Evolutionary conservation across 2,113 vertebrate genomes (phyloP).

Genomic region (Cyphomyrus discorhynchus): DNA sequence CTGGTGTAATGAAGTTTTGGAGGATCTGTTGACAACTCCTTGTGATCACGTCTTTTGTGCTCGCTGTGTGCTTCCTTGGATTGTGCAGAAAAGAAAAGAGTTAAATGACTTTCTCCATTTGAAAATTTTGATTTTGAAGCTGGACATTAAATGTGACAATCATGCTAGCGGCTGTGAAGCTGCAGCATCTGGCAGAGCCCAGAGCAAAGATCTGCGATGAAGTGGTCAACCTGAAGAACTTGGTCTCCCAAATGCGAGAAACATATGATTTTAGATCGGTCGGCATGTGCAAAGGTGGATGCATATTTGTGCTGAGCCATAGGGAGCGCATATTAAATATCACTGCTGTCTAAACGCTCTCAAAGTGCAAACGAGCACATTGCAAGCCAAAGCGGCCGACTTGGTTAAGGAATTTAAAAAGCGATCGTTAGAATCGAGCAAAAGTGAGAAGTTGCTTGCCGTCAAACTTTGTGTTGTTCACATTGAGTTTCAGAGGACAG

Average conservation of each 20-base stretch:
- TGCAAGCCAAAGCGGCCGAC: conserved; percentile 69
- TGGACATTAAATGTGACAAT: conserved; percentile 91
- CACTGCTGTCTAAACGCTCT: conserved; percentile 81
- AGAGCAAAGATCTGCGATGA: conserved; percentile 74
- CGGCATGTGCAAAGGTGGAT: conserved; percentile 80
- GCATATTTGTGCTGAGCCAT: conserved; percentile 75
- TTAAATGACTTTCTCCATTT: conserved; percentile 91
- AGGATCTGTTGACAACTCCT: conserved; percentile 90
- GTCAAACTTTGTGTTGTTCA: conserved; percentile 83
- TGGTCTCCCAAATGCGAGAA: conserved; percentile 86
- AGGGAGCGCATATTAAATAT: conserved; percentile 60
- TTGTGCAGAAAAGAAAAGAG: conserved; percentile 86
- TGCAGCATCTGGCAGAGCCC: conserved; percentile 83
- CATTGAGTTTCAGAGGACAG: conserved; percentile 85
- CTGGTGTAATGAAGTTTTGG: conserved; percentile 87
- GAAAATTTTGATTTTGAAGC: conserved; percentile 87
- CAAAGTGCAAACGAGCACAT: conserved; percentile 66
- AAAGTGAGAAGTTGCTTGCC: conserved; percentile 81
- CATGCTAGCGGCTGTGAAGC: conserved; percentile 76
- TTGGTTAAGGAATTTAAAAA: conserved; percentile 85
- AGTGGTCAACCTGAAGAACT: conserved; percentile 73
- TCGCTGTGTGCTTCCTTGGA: conserved; percentile 91
- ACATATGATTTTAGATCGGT: conserved; percentile 75
- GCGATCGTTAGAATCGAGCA: conserved; percentile 75
- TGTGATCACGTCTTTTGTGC: conserved; percentile 98